Evolutionary conservation across 2,797 vertebrate genomes (phyloP).

Genomic region (Sebastes minor): DNA sequence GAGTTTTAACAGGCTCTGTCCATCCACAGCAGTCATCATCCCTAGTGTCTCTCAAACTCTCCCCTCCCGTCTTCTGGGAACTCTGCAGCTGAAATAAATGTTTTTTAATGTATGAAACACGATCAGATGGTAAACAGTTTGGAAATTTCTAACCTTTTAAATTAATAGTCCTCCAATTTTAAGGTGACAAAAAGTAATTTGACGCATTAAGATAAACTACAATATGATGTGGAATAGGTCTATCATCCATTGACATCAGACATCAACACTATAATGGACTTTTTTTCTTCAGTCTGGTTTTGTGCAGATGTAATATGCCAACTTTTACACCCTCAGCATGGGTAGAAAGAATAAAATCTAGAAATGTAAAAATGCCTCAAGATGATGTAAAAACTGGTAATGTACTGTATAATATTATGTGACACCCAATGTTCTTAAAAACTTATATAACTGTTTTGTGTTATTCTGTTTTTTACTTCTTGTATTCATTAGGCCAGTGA

Average conservation of each 20-base stretch:
- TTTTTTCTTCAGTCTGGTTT: not conserved
- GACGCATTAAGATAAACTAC: not conserved
- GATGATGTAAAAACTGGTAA: too few species aligned
- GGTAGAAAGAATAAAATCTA: too few species aligned
- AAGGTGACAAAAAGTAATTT: not conserved
- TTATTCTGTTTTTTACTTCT: not conserved
- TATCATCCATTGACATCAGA: not conserved
- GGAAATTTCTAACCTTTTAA: not conserved
- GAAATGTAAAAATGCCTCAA: too few species aligned
- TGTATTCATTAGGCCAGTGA: too few species aligned
- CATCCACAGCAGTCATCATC: not conserved
- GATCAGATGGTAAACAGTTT: not conserved
- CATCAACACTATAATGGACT: not conserved
- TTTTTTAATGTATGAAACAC: not conserved
- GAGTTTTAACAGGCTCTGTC: too few species aligned
- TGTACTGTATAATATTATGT: not conserved
- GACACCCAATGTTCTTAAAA: not conserved
- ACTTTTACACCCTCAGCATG: too few species aligned
- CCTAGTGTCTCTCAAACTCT: not conserved
- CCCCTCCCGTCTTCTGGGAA: not conserved
- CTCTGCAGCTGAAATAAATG: not conserved
- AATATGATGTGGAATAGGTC: not conserved
- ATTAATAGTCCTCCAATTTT: not conserved
- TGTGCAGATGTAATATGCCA: not conserved
- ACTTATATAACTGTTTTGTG: too few species aligned